These are phyloP conservation scores for Scolopax bukidnonensis DNA, from an alignment of 2,797 vertebrate genomes.

Conservation along the genomic window DNA sequence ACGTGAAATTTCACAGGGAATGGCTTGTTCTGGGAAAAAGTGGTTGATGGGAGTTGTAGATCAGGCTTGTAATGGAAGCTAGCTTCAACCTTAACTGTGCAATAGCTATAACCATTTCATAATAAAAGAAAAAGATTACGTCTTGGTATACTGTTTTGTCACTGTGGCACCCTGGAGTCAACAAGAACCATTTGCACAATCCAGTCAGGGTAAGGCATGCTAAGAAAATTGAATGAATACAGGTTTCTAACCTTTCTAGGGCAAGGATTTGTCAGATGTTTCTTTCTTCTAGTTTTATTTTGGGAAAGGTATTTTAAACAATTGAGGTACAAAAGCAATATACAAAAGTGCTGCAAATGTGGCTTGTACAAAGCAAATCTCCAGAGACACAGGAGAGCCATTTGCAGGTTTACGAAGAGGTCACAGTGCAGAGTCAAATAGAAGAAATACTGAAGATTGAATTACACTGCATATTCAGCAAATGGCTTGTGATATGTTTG, in stretches of 20 bases:
- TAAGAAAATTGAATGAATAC: conserved; percentile 46
- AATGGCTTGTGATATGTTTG: not conserved
- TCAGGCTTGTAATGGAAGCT: conserved; percentile 6
- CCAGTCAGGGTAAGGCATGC: not conserved
- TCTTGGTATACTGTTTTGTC: not conserved
- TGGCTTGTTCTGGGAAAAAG: not conserved
- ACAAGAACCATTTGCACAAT: conserved; percentile 7
- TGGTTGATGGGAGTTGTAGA: not conserved
- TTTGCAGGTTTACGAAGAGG: not conserved
- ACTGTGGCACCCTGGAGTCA: not conserved
- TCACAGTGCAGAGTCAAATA: not conserved
- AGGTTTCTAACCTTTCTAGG: conserved; percentile 29
- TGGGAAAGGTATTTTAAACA: not conserved
- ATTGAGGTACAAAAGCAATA: not conserved
- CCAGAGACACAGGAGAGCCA: not conserved
- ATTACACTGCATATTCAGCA: not conserved
- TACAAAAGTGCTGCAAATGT: not conserved
- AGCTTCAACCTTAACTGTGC: conserved; percentile 14
- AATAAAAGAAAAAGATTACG: conserved; percentile 44
- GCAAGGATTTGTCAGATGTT: not conserved
- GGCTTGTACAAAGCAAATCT: not conserved
- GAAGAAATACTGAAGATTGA: not conserved
- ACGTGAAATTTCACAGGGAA: conserved; percentile 23
- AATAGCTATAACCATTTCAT: conserved; percentile 12
- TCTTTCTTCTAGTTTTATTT: conserved; percentile 6